Evolutionary conservation across 2,888 invertebrate species (phyloP), one percentile per base, ranked within the genome.

Genomic region (Amphipoea lucens): DNA sequence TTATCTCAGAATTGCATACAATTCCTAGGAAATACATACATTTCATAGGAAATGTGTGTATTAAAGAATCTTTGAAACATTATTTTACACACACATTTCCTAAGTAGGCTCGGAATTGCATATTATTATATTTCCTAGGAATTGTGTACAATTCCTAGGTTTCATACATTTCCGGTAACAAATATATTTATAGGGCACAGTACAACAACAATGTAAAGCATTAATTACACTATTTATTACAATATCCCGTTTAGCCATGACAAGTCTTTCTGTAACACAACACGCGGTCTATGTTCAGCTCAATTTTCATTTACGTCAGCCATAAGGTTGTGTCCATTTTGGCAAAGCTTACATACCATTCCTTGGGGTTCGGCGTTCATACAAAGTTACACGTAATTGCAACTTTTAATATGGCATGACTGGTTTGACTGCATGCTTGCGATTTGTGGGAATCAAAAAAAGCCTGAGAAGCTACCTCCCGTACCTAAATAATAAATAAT

Each of bases 371-470:
- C 63, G 45, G 23, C 14, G 20, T 60, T n/a, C 66, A 48, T 57
- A 69, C n/a, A 23, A 48, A 40, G 23, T 68, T 54, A 51, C 45
- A n/a, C 17, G 40, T 74, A 62, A 65, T 60, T 60, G 23, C 29
- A 69, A 36, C 51, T 48, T 42, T 51, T 20, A 12, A 7, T 67
- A 57, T 23, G 57, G 57, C 17, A 42, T 20, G 63, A 74, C 74
- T 65, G 76, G 81, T 74, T 74, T 65, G 36, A 51, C 51, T 67
- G 67, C 83, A 65, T 71, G 63, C n/a, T 74, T 73, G 60, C 14
- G n/a, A 65, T 67, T 62, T 72, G 20, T 60, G 36, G 14, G 60
- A 42, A 66, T 40, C 11, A 70, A 29, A 70, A 82, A 57, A 79
- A 42, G 20, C 12, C 9, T 74, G 48, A 29, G 48, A 62, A 54